These are phyloP conservation scores for Lemur catta DNA, from an alignment of 2,797 vertebrate species.

Conservation along the genomic window DNA sequence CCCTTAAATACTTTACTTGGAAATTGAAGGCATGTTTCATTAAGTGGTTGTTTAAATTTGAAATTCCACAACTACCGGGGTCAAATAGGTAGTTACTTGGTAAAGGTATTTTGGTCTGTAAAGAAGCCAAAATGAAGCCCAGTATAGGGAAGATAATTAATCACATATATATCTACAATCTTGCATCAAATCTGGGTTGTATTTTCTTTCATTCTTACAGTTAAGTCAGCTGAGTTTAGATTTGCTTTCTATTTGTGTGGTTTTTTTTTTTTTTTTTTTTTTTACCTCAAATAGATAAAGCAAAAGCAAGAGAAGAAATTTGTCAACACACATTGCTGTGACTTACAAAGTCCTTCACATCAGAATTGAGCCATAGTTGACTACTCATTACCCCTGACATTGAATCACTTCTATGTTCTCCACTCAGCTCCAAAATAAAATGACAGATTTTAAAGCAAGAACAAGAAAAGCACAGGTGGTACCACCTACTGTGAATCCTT, in stretches of 20 bases:
- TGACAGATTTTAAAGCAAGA: slow-evolving; percentile 61
- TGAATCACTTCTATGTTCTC: slow-evolving; percentile 45
- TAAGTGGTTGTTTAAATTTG: slow-evolving; percentile 35
- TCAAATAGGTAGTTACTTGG: not conserved
- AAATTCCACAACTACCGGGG: not conserved
- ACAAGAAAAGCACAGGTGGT: slow-evolving; percentile 55
- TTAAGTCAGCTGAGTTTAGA: not conserved
- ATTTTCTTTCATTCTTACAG: not conserved
- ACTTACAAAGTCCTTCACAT: slow-evolving; percentile 39
- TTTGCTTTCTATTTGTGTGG: slow-evolving; percentile 35
- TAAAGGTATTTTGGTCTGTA: not conserved
- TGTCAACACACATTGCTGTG: not conserved
- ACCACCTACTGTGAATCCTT: slow-evolving; percentile 72
- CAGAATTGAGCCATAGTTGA: slow-evolving; percentile 12
- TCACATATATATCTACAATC: not conserved
- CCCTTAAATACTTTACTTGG: not conserved
- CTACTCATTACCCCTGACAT: not conserved
- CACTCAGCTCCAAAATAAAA: not conserved
- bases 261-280: not conserved
- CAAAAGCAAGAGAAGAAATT: slow-evolving; percentile 31
- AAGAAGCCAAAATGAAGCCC: not conserved
- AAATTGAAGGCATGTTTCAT: slow-evolving; percentile 20
- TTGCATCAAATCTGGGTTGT: not conserved
- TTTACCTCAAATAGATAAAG: not conserved
- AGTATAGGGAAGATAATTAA: not conserved